These are phyloP conservation scores for Darevskia nairensis DNA, from an alignment of 2,797 vertebrate species.

Conservation along the genomic window DNA sequence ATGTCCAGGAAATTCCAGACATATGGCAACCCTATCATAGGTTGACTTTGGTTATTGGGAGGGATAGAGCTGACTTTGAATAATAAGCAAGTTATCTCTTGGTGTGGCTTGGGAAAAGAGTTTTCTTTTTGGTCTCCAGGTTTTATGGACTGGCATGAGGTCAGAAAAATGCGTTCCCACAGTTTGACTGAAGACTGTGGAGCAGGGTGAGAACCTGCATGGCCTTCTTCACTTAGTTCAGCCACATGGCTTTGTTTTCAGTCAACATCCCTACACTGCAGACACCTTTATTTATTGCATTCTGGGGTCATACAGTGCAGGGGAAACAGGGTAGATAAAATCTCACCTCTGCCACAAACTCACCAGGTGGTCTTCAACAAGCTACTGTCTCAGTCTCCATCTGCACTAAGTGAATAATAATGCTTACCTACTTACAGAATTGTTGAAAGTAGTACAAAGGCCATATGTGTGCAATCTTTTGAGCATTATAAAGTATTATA, in stretches of 20 bases:
- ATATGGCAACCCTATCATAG: background rate
- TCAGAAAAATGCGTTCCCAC: background rate
- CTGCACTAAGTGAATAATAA: background rate
- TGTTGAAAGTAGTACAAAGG: background rate
- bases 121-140: background rate
- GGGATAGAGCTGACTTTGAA: background rate
- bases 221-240: background rate
- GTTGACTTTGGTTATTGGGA: background rate
- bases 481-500: too few species aligned
- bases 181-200: background rate
- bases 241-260: background rate
- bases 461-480: background rate
- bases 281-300: background rate
- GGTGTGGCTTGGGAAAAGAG: background rate
- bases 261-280: background rate
- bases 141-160: background rate
- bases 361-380: background rate
- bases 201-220: background rate
- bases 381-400: background rate
- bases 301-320: background rate
- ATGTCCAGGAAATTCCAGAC: too few species aligned
- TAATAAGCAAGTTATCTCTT: too few species aligned
- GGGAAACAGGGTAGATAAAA: background rate
- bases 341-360: background rate
- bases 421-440: background rate